These are phyloP conservation scores for Dreissena rostriformis DNA, from an alignment of 1,140 invertebrate genomes.

Conservation along the genomic window DNA sequence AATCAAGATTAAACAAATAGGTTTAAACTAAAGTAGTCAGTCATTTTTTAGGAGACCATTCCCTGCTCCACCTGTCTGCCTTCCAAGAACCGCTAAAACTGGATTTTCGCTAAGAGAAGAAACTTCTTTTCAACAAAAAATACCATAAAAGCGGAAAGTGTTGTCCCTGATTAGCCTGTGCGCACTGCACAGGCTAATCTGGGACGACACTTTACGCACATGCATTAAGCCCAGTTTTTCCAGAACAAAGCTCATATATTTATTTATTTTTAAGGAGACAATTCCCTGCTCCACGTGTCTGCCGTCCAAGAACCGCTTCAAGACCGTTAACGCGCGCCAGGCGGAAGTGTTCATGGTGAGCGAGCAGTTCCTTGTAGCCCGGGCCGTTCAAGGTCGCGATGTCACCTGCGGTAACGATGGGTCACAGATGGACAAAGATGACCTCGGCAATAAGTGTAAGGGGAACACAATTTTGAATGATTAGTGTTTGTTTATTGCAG, in stretches of 20 bases:
- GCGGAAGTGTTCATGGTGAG: slow-evolving; percentile 21
- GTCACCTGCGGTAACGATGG: slow-evolving; percentile 34
- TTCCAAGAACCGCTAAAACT: slow-evolving; percentile 48
- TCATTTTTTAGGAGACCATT: background rate
- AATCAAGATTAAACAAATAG: no score
- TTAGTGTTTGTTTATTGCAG: no score
- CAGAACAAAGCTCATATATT: background rate
- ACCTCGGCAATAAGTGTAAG: background rate
- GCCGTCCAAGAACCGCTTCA: slow-evolving; percentile 40
- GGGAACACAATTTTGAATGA: background rate
- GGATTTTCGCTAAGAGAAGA: no score
- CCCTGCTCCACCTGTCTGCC: slow-evolving; percentile 34
- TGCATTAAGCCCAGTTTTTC: no score
- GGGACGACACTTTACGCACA: no score
- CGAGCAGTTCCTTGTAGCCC: background rate
- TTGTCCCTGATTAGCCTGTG: no score
- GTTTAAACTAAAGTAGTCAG: no score
- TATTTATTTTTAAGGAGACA: slow-evolving; percentile 17
- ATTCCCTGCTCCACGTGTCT: slow-evolving; percentile 35
- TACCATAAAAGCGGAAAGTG: no score
- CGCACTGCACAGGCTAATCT: no score
- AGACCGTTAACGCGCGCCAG: slow-evolving; percentile 27
- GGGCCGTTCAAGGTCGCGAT: background rate
- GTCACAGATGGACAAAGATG: background rate
- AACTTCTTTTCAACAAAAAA: no score